phyloP scores from a whole-genome alignment of 1,140 invertebrate genomes.

The Rhopalosiphum padi region DNA sequence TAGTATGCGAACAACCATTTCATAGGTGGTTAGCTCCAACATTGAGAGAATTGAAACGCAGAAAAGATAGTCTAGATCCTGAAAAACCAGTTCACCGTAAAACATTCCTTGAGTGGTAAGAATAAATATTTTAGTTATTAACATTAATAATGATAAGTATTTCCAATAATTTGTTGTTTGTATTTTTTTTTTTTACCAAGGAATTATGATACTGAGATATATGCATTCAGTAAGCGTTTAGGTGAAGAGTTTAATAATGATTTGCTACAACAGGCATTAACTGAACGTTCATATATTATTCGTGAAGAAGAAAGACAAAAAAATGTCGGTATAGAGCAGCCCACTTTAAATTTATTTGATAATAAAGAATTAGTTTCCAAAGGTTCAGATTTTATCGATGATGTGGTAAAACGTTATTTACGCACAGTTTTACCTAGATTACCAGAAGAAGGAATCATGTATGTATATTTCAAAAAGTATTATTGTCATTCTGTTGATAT shows the following conservation, averaged over 20 bases:
- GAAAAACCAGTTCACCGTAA: slow-evolving; percentile 66
- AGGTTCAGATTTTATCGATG: slow-evolving; percentile 71
- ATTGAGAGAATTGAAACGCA: slow-evolving; percentile 64
- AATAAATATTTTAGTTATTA: neutral
- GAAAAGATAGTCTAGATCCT: slow-evolving; percentile 63
- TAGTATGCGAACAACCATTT: slow-evolving; percentile 54
- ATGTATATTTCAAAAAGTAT: slow-evolving; percentile 61
- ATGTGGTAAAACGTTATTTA: slow-evolving; percentile 70
- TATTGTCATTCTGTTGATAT: neutral
- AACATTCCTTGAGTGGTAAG: slow-evolving; percentile 73
- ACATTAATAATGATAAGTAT: slow-evolving; percentile 28
- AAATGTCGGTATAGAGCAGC: slow-evolving; percentile 73
- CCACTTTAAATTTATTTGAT: slow-evolving; percentile 69
- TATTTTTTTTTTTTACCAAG: slow-evolving; percentile 58
- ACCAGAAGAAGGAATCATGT: slow-evolving; percentile 74
- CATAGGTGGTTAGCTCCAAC: slow-evolving; percentile 69
- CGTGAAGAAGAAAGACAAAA: slow-evolving; percentile 73
- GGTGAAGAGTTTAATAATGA: slow-evolving; percentile 81
- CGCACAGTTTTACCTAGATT: slow-evolving; percentile 73
- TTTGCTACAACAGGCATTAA: slow-evolving; percentile 78
- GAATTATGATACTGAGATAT: slow-evolving; percentile 90
- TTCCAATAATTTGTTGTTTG: neutral
- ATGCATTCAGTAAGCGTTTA: slow-evolving; percentile 83
- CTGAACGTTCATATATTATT: slow-evolving; percentile 79
- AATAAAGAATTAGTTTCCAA: slow-evolving; percentile 74